phyloP scores from a whole-genome alignment of 2,888 invertebrate species.

The Himalopsyche kuldschensis region DNA sequence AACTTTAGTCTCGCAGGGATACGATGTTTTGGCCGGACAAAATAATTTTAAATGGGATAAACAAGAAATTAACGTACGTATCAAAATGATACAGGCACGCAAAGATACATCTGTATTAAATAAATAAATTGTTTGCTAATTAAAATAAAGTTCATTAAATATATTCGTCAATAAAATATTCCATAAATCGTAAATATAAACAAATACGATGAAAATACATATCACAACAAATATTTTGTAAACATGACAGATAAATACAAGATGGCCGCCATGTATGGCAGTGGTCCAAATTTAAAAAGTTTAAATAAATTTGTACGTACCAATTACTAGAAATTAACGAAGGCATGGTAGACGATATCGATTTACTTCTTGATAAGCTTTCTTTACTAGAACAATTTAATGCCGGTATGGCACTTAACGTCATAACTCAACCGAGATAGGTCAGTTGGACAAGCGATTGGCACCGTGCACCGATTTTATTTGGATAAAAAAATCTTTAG shows the following conservation, averaged over 20 bases:
- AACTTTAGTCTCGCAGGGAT: background rate
- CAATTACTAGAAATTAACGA: conserved; percentile 67
- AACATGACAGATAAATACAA: conserved; percentile 44
- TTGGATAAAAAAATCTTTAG: background rate
- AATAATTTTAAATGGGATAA: background rate
- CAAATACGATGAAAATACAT: background rate
- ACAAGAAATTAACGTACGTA: background rate
- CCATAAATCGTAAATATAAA: background rate
- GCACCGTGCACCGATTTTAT: conserved; percentile 8
- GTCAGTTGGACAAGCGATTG: conserved; percentile 17
- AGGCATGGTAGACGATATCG: conserved; percentile 59
- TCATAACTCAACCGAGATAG: conserved; percentile 53
- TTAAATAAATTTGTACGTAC: conserved; percentile 52
- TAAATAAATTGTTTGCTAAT: background rate
- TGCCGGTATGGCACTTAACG: conserved; percentile 58
- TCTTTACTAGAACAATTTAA: conserved; percentile 56
- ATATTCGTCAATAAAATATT: background rate
- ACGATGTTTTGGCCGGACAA: background rate
- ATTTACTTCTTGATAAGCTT: conserved; percentile 55
- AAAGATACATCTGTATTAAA: background rate
- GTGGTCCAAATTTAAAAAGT: conserved; percentile 6
- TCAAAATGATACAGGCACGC: background rate
- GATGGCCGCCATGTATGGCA: conserved; percentile 43
- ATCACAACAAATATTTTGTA: conserved; percentile 24
- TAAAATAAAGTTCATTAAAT: background rate